Conservation (phyloP, 30 jellyfish, hydroid and myxozoan genomes). For the Cassiopea xamachana region DNA sequence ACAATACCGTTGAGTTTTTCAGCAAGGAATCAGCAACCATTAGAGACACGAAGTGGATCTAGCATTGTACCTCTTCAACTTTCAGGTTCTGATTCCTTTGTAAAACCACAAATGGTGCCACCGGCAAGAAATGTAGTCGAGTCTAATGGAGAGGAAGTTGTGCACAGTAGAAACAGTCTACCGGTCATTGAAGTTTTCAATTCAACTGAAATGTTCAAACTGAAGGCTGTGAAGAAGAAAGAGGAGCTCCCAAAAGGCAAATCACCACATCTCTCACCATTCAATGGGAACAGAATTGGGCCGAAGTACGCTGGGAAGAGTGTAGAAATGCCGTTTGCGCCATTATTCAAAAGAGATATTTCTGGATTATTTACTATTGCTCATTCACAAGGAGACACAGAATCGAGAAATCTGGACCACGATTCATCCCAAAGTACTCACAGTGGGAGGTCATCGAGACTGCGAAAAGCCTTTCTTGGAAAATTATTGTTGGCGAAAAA, state of each 20-base stretch:
- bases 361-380: background rate
- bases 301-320: constrained; percentile 24
- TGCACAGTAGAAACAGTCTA: background rate
- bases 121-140: background rate
- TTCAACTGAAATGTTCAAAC: background rate
- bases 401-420: background rate
- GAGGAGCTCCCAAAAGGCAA: constrained; percentile 58
- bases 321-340: constrained; percentile 45
- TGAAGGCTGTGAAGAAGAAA: constrained; percentile 3
- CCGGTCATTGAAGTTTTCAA: background rate
- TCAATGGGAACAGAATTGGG: constrained; percentile 45
- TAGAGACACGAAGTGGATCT: background rate
- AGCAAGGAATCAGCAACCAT: background rate
- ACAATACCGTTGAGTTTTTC: constrained; percentile 36
- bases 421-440: background rate
- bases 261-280: constrained; percentile 52
- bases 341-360: constrained; percentile 32
- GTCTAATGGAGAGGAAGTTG: background rate
- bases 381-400: background rate
- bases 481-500: constrained; percentile 13
- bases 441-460: constrained; percentile 2
- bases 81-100: background rate
- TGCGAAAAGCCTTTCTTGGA: constrained; percentile 44
- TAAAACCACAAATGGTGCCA: background rate
- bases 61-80: background rate